phyloP scores from a whole-genome alignment of 1,140 invertebrate species.

The Daktulosphaira vitifoliae region DNA sequence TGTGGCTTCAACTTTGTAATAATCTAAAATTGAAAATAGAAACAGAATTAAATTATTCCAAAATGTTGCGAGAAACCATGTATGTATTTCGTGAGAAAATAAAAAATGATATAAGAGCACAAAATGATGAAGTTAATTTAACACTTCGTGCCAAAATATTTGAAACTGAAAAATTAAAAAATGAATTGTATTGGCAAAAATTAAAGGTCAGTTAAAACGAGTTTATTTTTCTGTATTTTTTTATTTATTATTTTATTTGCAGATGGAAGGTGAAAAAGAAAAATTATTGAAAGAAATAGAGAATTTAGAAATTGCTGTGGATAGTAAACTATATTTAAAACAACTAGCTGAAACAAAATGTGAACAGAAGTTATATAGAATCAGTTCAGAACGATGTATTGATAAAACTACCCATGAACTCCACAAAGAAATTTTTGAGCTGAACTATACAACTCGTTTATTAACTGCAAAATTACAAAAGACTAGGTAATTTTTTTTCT shows the following conservation, averaged over 20 bases:
- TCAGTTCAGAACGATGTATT: constrained; percentile 6
- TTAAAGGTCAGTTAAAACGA: too few relatives aligned
- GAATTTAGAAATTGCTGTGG: constrained; percentile 25
- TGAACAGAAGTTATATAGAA: constrained; percentile 11
- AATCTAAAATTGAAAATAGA: constrained; percentile 63
- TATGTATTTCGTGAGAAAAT: constrained; percentile 63
- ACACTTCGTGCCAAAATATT: constrained; percentile 70
- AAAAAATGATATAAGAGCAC: constrained; percentile 64
- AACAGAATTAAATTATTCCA: constrained; percentile 63
- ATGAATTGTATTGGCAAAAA: constrained; percentile 80
- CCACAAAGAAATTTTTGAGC: constrained; percentile 5
- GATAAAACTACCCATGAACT: constrained; percentile 23
- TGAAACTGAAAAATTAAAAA: constrained; percentile 68
- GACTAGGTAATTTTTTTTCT: too few relatives aligned
- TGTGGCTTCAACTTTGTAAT: constrained; percentile 70
- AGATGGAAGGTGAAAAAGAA: constrained; percentile 24
- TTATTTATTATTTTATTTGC: too few relatives aligned
- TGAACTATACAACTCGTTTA: neutral
- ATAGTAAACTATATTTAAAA: constrained; percentile 11
- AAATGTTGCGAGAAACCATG: constrained; percentile 64
- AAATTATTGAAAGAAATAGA: constrained; percentile 25
- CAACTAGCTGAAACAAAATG: constrained; percentile 20
- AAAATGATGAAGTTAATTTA: constrained; percentile 74
- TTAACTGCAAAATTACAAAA: constrained; percentile 12
- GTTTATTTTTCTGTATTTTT: too few relatives aligned